These are phyloP conservation scores for Cyclargus thomasi DNA, from an alignment of 1,140 invertebrate species.

Conservation along the genomic window DNA sequence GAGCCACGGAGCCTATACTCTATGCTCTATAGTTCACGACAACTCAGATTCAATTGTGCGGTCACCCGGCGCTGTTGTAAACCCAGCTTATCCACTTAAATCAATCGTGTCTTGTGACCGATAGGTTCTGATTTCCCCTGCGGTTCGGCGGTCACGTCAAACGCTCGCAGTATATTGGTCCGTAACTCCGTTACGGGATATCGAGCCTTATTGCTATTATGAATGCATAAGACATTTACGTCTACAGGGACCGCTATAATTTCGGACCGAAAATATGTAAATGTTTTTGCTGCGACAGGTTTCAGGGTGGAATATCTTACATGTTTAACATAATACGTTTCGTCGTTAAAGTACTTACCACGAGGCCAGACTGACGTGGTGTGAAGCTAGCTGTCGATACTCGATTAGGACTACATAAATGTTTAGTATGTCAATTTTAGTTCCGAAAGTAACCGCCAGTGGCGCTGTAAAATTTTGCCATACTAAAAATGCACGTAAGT, in stretches of 20 bases:
- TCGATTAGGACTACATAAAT: too few relatives aligned
- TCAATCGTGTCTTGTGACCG: not conserved
- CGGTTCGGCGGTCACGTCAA: conserved; percentile 20
- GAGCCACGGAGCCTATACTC: too few relatives aligned
- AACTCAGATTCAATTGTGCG: not conserved
- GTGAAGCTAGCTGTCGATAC: too few relatives aligned
- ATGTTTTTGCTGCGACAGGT: not conserved
- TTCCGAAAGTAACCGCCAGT: too few relatives aligned
- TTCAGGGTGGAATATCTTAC: not conserved
- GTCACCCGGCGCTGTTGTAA: not conserved
- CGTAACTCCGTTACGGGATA: conserved; percentile 23
- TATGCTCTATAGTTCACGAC: not conserved
- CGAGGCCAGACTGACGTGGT: too few relatives aligned
- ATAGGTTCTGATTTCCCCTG: conserved; percentile 30
- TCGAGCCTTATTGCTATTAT: conserved; percentile 15
- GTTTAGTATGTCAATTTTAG: too few relatives aligned
- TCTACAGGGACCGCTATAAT: not conserved
- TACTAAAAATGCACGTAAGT: too few relatives aligned
- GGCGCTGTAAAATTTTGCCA: too few relatives aligned
- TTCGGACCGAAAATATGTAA: conserved; percentile 2
- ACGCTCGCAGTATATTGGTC: conserved; percentile 20
- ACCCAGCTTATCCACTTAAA: not conserved
- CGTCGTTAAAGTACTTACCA: too few relatives aligned
- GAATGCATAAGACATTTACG: not conserved
- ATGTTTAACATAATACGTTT: too few relatives aligned